Evolutionary conservation across 2,113 vertebrate genomes (phyloP).

Genomic region (Tyto alba): DNA sequence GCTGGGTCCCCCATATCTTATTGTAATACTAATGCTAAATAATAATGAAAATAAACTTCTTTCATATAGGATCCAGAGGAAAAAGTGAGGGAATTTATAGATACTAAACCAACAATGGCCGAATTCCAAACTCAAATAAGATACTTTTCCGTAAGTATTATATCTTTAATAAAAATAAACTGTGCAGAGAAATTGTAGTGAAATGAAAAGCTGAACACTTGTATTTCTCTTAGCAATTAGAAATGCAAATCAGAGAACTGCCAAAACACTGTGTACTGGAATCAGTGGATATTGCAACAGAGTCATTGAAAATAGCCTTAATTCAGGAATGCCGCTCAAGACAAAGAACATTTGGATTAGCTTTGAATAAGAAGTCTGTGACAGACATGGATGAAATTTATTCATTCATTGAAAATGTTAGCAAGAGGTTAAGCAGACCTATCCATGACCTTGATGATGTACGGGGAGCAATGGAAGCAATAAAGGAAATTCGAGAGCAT

Average conservation of each 20-base stretch:
- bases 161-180: neutral
- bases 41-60: neutral
- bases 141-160: conserved; percentile 77
- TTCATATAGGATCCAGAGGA: conserved; percentile 77
- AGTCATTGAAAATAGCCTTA: conserved; percentile 74
- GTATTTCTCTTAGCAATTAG: conserved; percentile 68
- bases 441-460: conserved; percentile 79
- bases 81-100: conserved; percentile 75
- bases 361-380: conserved; percentile 72
- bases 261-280: conserved; percentile 59
- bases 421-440: conserved; percentile 74
- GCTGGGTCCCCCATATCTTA: neutral
- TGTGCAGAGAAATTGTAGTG: neutral
- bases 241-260: conserved; percentile 75
- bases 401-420: conserved; percentile 72
- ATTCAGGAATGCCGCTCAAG: conserved; percentile 75
- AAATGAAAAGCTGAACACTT: neutral
- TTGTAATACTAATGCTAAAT: neutral
- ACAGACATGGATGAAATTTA: conserved; percentile 69
- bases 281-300: conserved; percentile 69
- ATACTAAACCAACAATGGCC: conserved; percentile 69
- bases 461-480: conserved; percentile 71
- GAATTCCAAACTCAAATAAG: conserved; percentile 79
- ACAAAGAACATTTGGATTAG: conserved; percentile 76
- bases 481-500: conserved; percentile 76